Evolutionary conservation across 2,113 vertebrate genomes (phyloP).

Genomic region (Melanerpes aurifrons): DNA sequence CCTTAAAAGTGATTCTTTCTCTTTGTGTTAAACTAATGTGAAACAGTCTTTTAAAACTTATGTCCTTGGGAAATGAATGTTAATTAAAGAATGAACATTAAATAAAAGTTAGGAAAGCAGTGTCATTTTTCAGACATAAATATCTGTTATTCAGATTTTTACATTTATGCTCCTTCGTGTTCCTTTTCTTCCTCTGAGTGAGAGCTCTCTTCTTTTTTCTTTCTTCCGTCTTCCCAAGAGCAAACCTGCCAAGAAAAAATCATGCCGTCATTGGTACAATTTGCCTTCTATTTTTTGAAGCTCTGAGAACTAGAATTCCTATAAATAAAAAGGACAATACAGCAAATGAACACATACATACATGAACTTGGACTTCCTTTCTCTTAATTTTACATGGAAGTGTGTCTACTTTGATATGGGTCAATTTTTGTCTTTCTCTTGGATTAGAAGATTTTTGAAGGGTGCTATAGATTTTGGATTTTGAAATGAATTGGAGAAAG

Average conservation of each 20-base stretch:
- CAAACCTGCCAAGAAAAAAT: background rate
- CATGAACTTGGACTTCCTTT: background rate
- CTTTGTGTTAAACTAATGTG: slow-evolving; percentile 65
- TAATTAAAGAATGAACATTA: slow-evolving; percentile 76
- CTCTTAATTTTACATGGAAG: background rate
- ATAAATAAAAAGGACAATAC: background rate
- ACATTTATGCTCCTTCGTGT: background rate
- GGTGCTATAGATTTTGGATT: background rate
- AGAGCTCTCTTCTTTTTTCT: background rate
- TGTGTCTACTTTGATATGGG: background rate
- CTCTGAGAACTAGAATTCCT: background rate
- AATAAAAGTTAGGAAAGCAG: slow-evolving; percentile 62
- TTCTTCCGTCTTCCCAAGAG: background rate
- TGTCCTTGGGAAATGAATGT: slow-evolving; percentile 73
- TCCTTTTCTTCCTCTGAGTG: background rate
- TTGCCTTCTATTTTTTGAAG: background rate
- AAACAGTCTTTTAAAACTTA: slow-evolving; percentile 74
- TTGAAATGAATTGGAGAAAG: background rate
- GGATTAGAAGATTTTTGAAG: background rate
- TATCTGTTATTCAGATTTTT: slow-evolving; percentile 38
- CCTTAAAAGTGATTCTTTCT: slow-evolving; percentile 76
- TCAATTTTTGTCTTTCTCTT: background rate
- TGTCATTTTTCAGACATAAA: background rate
- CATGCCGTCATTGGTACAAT: background rate
- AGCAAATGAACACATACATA: background rate